phyloP scores from a whole-genome alignment of 2,113 vertebrate species.

The Thomomys bottae region DNA sequence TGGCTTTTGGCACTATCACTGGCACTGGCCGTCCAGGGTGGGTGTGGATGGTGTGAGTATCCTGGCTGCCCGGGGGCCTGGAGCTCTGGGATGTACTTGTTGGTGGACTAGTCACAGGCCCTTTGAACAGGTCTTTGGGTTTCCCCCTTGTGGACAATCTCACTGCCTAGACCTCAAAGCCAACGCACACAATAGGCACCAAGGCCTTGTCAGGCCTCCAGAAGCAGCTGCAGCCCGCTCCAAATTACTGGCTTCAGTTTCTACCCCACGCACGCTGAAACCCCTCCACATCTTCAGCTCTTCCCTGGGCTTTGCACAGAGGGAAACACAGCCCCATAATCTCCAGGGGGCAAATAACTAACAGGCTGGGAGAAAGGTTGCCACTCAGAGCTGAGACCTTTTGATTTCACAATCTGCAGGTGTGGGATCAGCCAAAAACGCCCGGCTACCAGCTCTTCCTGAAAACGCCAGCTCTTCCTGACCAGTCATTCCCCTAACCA shows the following conservation, averaged over 20 bases:
- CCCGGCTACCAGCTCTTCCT: neutral
- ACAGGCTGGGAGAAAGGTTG: neutral
- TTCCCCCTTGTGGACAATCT: neutral
- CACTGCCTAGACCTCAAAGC: neutral
- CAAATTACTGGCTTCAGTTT: neutral
- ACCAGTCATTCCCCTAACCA: neutral
- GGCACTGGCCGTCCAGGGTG: neutral
- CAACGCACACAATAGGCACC: neutral
- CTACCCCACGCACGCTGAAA: neutral
- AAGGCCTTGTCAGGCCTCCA: neutral
- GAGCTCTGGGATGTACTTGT: neutral
- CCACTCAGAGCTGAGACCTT: neutral
- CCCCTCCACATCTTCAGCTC: fast-evolving
- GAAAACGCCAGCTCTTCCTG: too few relatives aligned
- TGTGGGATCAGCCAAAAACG: neutral
- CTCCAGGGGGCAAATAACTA: neutral
- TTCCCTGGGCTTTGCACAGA: neutral
- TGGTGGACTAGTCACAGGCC: neutral
- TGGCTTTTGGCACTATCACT: neutral
- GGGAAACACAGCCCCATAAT: neutral
- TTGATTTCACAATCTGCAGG: neutral
- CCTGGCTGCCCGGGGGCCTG: neutral
- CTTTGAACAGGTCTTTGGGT: neutral
- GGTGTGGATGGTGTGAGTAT: too few relatives aligned
- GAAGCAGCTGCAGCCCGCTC: neutral